These are phyloP conservation scores for Alectura lathami DNA, from an alignment of 2,113 vertebrate species.

Conservation along the genomic window DNA sequence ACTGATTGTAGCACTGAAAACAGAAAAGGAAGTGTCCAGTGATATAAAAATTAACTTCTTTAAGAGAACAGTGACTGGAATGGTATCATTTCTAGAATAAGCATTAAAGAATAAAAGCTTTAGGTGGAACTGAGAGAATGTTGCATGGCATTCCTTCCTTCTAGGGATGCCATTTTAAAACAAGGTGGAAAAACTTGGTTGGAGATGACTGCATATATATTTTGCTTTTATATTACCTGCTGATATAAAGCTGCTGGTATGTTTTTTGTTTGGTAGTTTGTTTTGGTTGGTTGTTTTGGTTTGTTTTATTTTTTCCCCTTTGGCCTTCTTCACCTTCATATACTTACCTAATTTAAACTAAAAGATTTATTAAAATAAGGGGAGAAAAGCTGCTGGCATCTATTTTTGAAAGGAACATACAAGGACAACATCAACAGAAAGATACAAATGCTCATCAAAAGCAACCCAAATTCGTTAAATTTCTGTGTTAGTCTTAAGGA, in stretches of 20 bases:
- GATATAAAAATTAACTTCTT: conserved; percentile 28
- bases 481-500: neutral
- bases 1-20: conserved; percentile 23
- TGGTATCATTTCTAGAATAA: neutral
- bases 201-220: neutral
- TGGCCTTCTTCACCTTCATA: neutral
- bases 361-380: neutral
- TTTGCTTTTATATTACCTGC: neutral
- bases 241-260: neutral
- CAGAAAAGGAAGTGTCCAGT: conserved; percentile 9
- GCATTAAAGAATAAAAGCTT: neutral
- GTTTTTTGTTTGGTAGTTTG: neutral
- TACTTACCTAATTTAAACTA: neutral
- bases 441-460: neutral
- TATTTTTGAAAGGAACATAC: neutral
- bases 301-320: neutral
- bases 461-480: neutral
- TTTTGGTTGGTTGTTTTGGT: neutral
- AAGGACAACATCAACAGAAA: neutral
- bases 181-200: neutral
- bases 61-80: conserved; percentile 14
- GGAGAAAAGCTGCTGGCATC: neutral
- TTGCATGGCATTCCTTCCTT: neutral
- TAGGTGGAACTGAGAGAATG: neutral
- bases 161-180: neutral